These are phyloP conservation scores for Ridgeia piscesae DNA, from an alignment of 1,140 invertebrate genomes.

Conservation along the genomic window DNA sequence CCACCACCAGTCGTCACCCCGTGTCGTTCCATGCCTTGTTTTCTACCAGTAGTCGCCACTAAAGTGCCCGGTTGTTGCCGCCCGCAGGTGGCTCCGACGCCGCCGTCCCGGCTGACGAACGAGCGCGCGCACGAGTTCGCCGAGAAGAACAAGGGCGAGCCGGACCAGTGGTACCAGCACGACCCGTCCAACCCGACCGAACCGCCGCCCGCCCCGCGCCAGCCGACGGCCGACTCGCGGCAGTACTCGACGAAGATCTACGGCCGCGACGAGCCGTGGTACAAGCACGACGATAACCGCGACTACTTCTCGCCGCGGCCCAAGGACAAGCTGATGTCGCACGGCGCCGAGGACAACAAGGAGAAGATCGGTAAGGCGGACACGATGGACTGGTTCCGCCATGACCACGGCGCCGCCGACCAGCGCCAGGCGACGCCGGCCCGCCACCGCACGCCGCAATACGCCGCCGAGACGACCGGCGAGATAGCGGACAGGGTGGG, in stretches of 20 bases:
- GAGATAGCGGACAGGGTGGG: background rate
- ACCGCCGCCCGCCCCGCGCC: background rate
- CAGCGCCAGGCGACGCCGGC: background rate
- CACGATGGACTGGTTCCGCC: slow-evolving; percentile 21
- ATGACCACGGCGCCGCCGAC: slow-evolving; percentile 16
- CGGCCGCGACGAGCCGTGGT: slow-evolving; percentile 23
- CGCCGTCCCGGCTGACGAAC: background rate
- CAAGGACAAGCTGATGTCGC: background rate
- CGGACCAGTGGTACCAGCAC: slow-evolving; percentile 23
- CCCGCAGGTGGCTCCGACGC: background rate
- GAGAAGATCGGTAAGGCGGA: slow-evolving; percentile 15
- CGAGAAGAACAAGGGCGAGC: slow-evolving; percentile 16
- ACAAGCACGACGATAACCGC: slow-evolving; percentile 29
- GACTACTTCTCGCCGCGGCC: slow-evolving; percentile 23
- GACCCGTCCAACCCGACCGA: slow-evolving; percentile 17
- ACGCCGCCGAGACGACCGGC: background rate
- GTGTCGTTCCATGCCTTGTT: no score
- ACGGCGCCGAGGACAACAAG: background rate
- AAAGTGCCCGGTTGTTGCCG: background rate
- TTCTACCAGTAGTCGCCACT: no score
- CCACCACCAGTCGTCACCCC: no score
- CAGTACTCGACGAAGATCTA: slow-evolving; percentile 10
- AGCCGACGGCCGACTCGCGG: background rate
- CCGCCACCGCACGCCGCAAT: background rate
- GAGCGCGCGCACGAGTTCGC: slow-evolving; percentile 17